A percentile compares a stretch with the other conserved stretches of the same genome.
Evolutionary conservation across 2,113 vertebrate species (phyloP).

Genomic region (Coptodon rendalli): DNA sequence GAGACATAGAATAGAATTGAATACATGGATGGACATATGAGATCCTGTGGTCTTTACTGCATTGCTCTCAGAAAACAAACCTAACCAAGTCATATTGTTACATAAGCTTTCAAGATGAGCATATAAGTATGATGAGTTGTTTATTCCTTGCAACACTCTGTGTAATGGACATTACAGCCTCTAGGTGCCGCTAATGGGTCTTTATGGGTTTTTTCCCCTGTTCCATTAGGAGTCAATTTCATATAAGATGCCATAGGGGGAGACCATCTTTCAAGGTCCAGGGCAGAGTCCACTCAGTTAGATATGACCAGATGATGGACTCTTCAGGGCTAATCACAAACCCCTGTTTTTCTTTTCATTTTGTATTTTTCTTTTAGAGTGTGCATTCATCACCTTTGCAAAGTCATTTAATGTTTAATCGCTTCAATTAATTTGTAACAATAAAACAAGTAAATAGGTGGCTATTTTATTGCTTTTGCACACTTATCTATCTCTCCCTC

Average conservation of each 20-base stretch:
- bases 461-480: background rate
- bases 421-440: background rate
- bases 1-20: background rate
- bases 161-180: background rate
- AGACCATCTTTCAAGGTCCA: background rate
- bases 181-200: background rate
- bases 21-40: background rate
- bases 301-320: conserved; percentile 3
- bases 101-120: background rate
- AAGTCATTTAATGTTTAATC: background rate
- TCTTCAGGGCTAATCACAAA: background rate
- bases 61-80: background rate
- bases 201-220: background rate
- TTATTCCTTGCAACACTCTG: background rate
- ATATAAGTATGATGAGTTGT: background rate
- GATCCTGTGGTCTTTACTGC: background rate
- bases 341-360: background rate
- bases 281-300: conserved; percentile 6
- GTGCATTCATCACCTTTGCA: background rate
- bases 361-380: background rate
- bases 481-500: background rate
- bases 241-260: background rate
- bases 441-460: background rate
- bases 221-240: conserved; percentile 39
- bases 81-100: background rate